Conservation (phyloP, 1,140 invertebrate genomes). For the Megalonaias nervosa region DNA sequence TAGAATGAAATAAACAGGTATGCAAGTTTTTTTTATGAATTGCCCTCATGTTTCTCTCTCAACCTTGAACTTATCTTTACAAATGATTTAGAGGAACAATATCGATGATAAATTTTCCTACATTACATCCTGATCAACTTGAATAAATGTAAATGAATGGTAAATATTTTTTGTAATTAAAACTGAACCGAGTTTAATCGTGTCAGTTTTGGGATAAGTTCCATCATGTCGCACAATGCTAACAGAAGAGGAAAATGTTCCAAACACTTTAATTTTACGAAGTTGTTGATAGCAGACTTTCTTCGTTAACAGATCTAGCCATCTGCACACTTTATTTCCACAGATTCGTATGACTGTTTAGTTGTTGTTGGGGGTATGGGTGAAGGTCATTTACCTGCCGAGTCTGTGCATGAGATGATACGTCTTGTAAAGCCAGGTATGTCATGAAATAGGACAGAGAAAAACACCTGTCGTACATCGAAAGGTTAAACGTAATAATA, state of each 20-base stretch:
- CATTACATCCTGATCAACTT: no score
- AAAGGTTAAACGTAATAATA: no score
- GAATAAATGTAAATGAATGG: no score
- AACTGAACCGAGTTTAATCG: neutral
- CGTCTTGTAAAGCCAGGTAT: slow-evolving; percentile 69
- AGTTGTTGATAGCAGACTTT: neutral
- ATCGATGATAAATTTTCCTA: no score
- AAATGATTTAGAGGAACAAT: no score
- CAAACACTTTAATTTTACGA: neutral
- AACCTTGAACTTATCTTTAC: no score
- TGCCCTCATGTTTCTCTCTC: no score
- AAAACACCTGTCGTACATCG: no score
- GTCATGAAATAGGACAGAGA: neutral
- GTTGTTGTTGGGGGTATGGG: slow-evolving; percentile 70
- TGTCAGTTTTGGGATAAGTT: neutral
- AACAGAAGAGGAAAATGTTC: neutral
- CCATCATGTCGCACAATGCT: neutral
- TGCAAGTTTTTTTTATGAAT: no score
- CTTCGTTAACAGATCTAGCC: neutral
- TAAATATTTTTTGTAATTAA: neutral
- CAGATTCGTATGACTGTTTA: slow-evolving; percentile 64
- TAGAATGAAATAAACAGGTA: no score
- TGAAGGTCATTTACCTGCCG: slow-evolving; percentile 69
- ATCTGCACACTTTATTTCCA: slow-evolving; percentile 8
- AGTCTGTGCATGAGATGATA: slow-evolving; percentile 67